phyloP scores from a whole-genome alignment of 2,888 invertebrate species.

The Agrotis clavis region DNA sequence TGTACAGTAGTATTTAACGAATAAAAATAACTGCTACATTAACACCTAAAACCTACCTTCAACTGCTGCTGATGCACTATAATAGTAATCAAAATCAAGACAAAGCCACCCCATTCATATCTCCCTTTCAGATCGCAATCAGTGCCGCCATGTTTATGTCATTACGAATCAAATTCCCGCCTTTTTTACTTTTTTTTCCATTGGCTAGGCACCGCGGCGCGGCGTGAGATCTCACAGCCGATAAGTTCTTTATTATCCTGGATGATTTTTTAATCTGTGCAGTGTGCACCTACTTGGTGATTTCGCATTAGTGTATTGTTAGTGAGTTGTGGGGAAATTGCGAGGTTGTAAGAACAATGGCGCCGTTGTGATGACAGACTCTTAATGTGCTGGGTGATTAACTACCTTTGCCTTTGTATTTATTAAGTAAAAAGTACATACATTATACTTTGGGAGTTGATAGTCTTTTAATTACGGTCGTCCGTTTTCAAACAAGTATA shows the following conservation, averaged over 20 bases:
- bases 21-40: neutral
- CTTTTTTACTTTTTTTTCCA: slow-evolving; percentile 82
- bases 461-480: slow-evolving; percentile 51
- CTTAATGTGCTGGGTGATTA: slow-evolving; percentile 60
- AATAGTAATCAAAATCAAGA: slow-evolving; percentile 82
- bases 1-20: neutral
- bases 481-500: neutral
- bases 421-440: slow-evolving; percentile 33
- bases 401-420: slow-evolving; percentile 30
- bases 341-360: slow-evolving; percentile 64
- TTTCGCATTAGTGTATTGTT: slow-evolving; percentile 83
- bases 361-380: slow-evolving; percentile 56
- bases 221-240: slow-evolving; percentile 88
- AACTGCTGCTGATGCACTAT: slow-evolving; percentile 41
- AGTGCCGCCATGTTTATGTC: slow-evolving; percentile 87
- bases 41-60: slow-evolving; percentile 1
- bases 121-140: slow-evolving; percentile 88
- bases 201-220: slow-evolving; percentile 85
- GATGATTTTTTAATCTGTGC: slow-evolving; percentile 89
- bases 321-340: slow-evolving; percentile 70
- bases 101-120: slow-evolving; percentile 87
- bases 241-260: slow-evolving; percentile 90
- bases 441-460: slow-evolving; percentile 23
- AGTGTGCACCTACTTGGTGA: slow-evolving; percentile 76
- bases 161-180: slow-evolving; percentile 90